Conservation (phyloP, 1,140 invertebrate species). For the Tetranychus urticae region DNA sequence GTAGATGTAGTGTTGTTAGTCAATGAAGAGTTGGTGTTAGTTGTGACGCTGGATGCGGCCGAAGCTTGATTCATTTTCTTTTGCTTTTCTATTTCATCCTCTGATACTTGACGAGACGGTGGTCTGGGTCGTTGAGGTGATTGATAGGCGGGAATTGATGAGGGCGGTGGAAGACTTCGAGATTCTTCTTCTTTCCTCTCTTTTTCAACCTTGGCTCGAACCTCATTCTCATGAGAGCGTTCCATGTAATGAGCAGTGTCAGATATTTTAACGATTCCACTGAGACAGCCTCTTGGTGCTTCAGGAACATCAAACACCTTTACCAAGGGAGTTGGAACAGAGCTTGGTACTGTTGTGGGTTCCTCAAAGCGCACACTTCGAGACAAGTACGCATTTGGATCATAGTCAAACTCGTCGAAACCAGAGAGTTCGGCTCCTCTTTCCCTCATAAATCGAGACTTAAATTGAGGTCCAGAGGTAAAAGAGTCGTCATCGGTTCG, state of each 20-base stretch:
- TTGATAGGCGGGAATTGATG: constrained; percentile 26
- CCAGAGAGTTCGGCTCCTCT: constrained; percentile 29
- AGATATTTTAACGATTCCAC: constrained; percentile 62
- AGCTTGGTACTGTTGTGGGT: constrained; percentile 2
- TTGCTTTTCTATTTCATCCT: constrained; percentile 59
- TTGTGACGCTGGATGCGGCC: not conserved
- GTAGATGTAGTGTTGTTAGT: not conserved
- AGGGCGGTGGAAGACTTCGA: constrained; percentile 8
- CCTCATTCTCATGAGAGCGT: constrained; percentile 42
- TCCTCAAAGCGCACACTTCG: constrained; percentile 26
- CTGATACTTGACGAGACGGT: constrained; percentile 38
- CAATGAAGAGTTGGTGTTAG: not conserved
- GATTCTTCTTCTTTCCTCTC: not conserved
- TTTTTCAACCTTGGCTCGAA: constrained; percentile 36
- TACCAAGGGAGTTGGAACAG: constrained; percentile 13
- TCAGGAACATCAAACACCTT: constrained; percentile 67
- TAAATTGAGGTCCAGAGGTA: constrained; percentile 31
- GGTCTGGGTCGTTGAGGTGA: constrained; percentile 32
- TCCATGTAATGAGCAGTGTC: constrained; percentile 71
- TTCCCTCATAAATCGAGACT: constrained; percentile 37
- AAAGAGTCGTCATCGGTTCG: constrained; percentile 14
- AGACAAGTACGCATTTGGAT: constrained; percentile 9
- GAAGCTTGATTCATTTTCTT: constrained; percentile 24
- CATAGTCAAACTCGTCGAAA: not conserved
- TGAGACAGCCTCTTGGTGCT: constrained; percentile 57